A percentile compares a stretch with the other conserved stretches of the same genome.
phyloP scores from a whole-genome alignment of 2,888 invertebrate species.

The Choristoneura rosaceana region DNA sequence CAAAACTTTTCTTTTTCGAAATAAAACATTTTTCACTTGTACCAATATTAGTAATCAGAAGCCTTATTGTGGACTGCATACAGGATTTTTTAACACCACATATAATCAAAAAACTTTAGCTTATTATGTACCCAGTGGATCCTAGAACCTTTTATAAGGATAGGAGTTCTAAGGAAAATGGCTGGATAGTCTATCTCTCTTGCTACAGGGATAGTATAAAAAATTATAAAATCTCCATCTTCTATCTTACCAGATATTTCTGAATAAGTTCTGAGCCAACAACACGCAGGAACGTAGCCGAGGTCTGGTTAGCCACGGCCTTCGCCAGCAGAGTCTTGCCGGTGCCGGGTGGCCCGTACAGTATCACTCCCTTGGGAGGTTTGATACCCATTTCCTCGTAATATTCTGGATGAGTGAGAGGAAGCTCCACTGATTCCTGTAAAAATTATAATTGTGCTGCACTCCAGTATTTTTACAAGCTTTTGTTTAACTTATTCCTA shows the following conservation, averaged over 20 bases:
- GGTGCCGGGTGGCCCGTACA: slow-evolving; percentile 99
- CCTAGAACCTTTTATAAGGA: too few relatives aligned
- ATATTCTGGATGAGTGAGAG: slow-evolving; percentile 99
- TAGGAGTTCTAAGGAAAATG: too few relatives aligned
- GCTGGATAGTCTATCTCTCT: too few relatives aligned
- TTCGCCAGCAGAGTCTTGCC: slow-evolving; percentile 99
- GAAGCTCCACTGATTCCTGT: slow-evolving; percentile 97
- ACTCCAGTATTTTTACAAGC: neutral
- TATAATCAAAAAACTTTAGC: too few relatives aligned
- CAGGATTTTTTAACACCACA: too few relatives aligned
- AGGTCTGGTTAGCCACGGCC: slow-evolving; percentile 99
- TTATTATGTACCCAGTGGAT: too few relatives aligned
- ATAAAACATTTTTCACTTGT: too few relatives aligned
- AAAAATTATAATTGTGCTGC: slow-evolving; percentile 1
- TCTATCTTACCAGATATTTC: slow-evolving; percentile 92
- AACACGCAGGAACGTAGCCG: slow-evolving; percentile 98
- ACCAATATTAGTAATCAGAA: too few relatives aligned
- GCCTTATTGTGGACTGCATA: too few relatives aligned
- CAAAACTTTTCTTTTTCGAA: too few relatives aligned
- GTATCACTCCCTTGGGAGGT: slow-evolving; percentile 99
- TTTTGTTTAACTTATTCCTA: too few relatives aligned
- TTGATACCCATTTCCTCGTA: slow-evolving; percentile 99
- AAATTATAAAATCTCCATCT: neutral
- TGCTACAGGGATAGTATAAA: too few relatives aligned
- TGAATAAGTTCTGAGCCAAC: slow-evolving; percentile 99